phyloP scores from a whole-genome alignment of 2,888 invertebrate genomes.

The Unio delphinus region DNA sequence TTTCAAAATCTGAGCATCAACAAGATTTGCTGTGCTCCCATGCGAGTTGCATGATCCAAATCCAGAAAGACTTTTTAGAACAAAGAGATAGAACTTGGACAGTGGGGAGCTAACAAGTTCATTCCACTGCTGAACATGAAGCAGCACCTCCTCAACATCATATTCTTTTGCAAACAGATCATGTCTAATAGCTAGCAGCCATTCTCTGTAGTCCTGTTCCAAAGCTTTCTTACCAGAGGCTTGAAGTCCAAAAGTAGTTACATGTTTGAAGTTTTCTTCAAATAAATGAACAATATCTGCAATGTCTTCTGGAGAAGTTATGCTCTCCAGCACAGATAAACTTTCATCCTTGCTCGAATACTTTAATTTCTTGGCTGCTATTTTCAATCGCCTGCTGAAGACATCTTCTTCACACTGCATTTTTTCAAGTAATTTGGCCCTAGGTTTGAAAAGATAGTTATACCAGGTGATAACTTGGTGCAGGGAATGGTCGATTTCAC shows the following conservation, averaged over 20 bases:
- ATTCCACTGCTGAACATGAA: constrained; percentile 36
- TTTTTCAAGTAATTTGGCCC: constrained; percentile 2
- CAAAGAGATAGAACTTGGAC: constrained; percentile 40
- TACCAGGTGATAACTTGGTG: constrained; percentile 25
- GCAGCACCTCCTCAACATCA: constrained; percentile 33
- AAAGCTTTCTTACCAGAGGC: constrained; percentile 21
- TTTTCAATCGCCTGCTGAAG: constrained; percentile 21
- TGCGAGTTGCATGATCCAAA: constrained; percentile 23
- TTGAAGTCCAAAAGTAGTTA: constrained; percentile 7
- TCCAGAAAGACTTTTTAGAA: constrained; percentile 37
- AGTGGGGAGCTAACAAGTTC: constrained; percentile 25
- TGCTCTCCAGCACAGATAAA: constrained; percentile 20
- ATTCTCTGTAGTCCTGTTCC: constrained; percentile 43
- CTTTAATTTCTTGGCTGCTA: constrained; percentile 35
- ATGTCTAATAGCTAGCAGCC: constrained; percentile 44
- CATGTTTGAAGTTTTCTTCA: constrained; percentile 33
- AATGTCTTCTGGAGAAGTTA: constrained; percentile 18
- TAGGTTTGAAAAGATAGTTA: constrained; percentile 29
- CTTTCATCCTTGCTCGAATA: constrained; percentile 13
- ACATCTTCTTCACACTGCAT: constrained; percentile 12
- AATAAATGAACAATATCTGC: constrained; percentile 23
- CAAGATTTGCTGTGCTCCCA: constrained; percentile 39
- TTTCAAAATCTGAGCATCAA: constrained; percentile 25
- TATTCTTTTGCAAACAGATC: constrained; percentile 23
- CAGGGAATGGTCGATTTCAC: constrained; percentile 19